Conservation (phyloP, 1,140 invertebrate species). For the Drosophila setifemur region DNA sequence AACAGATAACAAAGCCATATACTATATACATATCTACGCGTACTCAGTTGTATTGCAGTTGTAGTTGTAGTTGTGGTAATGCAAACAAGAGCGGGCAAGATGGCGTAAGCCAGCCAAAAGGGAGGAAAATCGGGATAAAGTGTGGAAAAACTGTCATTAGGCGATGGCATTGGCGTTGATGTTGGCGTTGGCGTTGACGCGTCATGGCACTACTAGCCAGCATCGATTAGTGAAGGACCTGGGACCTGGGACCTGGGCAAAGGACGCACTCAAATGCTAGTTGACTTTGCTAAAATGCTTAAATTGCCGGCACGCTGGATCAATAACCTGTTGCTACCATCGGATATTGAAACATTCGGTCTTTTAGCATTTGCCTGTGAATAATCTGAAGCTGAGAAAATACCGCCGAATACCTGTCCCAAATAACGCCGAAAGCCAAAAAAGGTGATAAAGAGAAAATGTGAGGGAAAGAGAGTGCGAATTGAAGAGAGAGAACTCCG, state of each 20-base stretch:
- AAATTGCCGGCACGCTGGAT: constrained; percentile 46
- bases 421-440: constrained; percentile 22
- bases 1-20: constrained; percentile 51
- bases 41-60: neutral
- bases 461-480: neutral
- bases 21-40: constrained; percentile 8
- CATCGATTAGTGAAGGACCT: constrained; percentile 61
- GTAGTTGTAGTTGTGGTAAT: constrained; percentile 27
- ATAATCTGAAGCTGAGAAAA: constrained; percentile 20
- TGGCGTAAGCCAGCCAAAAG: constrained; percentile 31
- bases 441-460: neutral
- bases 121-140: neutral
- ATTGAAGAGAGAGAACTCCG: neutral
- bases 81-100: constrained; percentile 52
- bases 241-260: no score
- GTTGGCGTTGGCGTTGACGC: constrained; percentile 18
- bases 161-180: constrained; percentile 36
- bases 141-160: constrained; percentile 55
- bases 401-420: constrained; percentile 13
- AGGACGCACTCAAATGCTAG: constrained; percentile 15
- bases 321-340: constrained; percentile 69
- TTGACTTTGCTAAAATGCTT: constrained; percentile 23
- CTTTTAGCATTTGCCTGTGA: constrained; percentile 30
- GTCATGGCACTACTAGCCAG: constrained; percentile 63
- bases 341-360: neutral